These are phyloP conservation scores for Microcebus murinus DNA, from an alignment of 2,113 vertebrate genomes.

Conservation along the genomic window DNA sequence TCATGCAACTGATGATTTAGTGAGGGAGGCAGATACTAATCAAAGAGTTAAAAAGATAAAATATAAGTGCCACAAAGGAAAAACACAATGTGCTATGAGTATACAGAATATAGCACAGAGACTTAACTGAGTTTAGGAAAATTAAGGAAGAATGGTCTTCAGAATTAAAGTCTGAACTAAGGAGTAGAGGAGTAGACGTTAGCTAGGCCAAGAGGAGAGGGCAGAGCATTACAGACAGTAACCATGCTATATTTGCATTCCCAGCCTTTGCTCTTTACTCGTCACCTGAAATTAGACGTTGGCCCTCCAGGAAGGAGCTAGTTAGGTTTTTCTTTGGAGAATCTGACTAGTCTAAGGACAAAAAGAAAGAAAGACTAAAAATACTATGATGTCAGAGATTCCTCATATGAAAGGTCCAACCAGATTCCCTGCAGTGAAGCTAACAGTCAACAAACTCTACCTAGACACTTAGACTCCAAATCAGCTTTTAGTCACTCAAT, in stretches of 20 bases:
- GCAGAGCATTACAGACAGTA: neutral
- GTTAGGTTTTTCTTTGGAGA: neutral
- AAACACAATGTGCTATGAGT: neutral
- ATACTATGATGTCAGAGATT: neutral
- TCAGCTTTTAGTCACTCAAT: neutral
- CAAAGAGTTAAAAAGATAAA: slow-evolving; percentile 27
- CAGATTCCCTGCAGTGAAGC: neutral
- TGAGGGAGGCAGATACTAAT: neutral
- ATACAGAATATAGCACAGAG: neutral
- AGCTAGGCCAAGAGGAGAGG: neutral
- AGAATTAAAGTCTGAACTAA: neutral
- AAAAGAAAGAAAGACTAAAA: neutral
- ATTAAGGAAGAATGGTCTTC: neutral
- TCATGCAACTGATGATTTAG: neutral
- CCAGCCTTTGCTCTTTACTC: neutral
- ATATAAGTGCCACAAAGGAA: neutral
- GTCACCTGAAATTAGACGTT: neutral
- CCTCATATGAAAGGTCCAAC: neutral
- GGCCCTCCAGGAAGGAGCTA: neutral
- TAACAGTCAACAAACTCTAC: neutral
- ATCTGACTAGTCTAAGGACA: neutral
- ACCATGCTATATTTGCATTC: too few species aligned
- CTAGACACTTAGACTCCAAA: neutral
- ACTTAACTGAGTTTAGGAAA: neutral
- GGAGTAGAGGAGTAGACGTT: neutral